phyloP scores from a whole-genome alignment of 2,888 invertebrate genomes.

The Cephus pulcher region DNA sequence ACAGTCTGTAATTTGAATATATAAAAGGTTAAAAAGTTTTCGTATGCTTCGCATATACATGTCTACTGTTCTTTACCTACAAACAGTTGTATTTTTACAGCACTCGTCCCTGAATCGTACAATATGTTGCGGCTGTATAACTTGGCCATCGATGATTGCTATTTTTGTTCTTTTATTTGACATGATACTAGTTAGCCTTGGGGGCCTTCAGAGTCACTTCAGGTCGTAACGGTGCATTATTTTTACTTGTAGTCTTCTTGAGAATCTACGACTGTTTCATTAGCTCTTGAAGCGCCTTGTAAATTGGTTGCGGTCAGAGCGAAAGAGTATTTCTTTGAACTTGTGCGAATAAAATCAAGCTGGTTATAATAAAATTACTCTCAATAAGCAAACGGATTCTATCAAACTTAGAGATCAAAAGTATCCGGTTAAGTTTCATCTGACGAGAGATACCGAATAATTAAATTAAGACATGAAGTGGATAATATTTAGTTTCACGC shows the following conservation, averaged over 20 bases:
- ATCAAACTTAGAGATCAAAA: background rate
- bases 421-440: background rate
- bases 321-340: background rate
- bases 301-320: background rate
- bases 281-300: background rate
- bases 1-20: background rate
- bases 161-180: constrained; percentile 33
- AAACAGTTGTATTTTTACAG: background rate
- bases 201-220: constrained; percentile 7
- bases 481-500: constrained; percentile 15
- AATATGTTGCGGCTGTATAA: background rate
- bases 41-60: background rate
- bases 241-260: background rate
- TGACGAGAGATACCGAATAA: background rate
- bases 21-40: background rate
- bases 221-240: constrained; percentile 14
- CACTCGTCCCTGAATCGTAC: background rate
- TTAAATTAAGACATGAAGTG: background rate
- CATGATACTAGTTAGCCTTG: constrained; percentile 42
- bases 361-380: background rate
- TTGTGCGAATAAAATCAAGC: background rate
- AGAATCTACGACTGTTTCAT: background rate
- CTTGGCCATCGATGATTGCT: background rate
- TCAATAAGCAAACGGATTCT: background rate
- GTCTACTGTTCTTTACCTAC: background rate